phyloP scores from a whole-genome alignment of 2,888 invertebrate species.

The Dryobota labecula region DNA sequence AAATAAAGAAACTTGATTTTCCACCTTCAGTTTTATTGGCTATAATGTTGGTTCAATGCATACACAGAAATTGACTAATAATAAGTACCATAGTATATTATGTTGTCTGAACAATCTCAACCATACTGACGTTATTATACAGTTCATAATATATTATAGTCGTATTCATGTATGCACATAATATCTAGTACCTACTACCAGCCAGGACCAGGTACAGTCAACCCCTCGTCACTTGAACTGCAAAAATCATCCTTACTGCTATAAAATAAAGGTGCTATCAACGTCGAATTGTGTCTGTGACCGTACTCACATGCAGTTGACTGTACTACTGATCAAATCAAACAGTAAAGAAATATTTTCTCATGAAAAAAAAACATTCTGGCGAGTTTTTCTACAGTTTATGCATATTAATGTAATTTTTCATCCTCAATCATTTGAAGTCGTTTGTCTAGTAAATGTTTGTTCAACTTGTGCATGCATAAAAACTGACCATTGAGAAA shows the following conservation, averaged over 20 bases:
- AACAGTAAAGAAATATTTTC: neutral
- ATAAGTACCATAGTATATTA: neutral
- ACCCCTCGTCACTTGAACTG: neutral
- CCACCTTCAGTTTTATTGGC: too few species aligned
- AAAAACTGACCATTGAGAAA: slow-evolving; percentile 95
- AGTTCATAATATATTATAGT: slow-evolving; percentile 17
- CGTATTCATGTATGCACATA: slow-evolving; percentile 14
- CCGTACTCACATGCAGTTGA: neutral
- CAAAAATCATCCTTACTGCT: neutral
- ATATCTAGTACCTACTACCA: neutral
- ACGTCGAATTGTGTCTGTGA: neutral
- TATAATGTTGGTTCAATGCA: neutral
- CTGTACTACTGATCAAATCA: neutral
- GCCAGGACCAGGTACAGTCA: neutral
- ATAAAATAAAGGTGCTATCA: neutral
- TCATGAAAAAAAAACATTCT: neutral
- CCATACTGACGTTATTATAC: slow-evolving; percentile 11
- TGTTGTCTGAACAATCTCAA: neutral
- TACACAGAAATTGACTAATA: neutral
- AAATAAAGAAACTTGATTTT: slow-evolving; percentile 39
- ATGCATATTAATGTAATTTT: slow-evolving; percentile 36
- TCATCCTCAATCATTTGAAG: slow-evolving; percentile 83
- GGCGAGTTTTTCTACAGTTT: neutral
- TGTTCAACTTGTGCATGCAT: slow-evolving; percentile 94
- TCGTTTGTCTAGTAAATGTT: slow-evolving; percentile 88